These are phyloP conservation scores for Tetragonula clypearis DNA, from an alignment of 1,140 invertebrate species.

Conservation along the genomic window DNA sequence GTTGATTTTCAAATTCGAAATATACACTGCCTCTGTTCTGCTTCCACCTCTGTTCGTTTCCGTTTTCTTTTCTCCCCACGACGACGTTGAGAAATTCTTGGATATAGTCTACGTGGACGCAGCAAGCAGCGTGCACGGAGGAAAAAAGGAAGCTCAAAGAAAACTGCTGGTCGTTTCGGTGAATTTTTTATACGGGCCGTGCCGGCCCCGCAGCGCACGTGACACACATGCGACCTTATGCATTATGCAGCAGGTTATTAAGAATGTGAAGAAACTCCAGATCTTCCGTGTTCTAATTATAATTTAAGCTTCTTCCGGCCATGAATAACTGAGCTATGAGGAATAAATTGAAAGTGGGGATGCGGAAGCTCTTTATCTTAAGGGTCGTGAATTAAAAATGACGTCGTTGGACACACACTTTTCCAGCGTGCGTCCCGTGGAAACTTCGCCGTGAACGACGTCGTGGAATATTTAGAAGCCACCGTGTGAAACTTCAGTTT, in stretches of 20 bases:
- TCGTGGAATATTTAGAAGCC: neutral
- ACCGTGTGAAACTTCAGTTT: neutral
- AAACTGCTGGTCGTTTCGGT: slow-evolving; percentile 23
- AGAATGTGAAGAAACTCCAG: slow-evolving; percentile 42
- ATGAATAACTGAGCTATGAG: slow-evolving; percentile 24
- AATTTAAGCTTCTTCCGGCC: slow-evolving; percentile 34
- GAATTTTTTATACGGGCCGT: slow-evolving; percentile 29
- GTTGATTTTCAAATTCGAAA: slow-evolving; percentile 25
- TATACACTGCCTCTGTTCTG: neutral
- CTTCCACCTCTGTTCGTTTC: neutral
- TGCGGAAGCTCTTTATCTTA: neutral
- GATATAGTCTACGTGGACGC: neutral
- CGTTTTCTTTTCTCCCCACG: neutral
- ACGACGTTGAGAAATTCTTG: neutral
- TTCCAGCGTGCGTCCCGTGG: neutral
- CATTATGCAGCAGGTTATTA: slow-evolving; percentile 40
- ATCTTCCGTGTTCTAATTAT: slow-evolving; percentile 31
- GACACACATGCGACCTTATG: slow-evolving; percentile 32
- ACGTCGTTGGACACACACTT: slow-evolving; percentile 4
- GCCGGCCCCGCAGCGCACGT: neutral
- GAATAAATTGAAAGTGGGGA: slow-evolving; percentile 10
- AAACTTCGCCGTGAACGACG: neutral
- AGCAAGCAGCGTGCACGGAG: neutral
- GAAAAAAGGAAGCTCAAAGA: slow-evolving; percentile 3
- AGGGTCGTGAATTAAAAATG: neutral